phyloP scores from a whole-genome alignment of 2,888 invertebrate species.

The Artemia sinica region DNA sequence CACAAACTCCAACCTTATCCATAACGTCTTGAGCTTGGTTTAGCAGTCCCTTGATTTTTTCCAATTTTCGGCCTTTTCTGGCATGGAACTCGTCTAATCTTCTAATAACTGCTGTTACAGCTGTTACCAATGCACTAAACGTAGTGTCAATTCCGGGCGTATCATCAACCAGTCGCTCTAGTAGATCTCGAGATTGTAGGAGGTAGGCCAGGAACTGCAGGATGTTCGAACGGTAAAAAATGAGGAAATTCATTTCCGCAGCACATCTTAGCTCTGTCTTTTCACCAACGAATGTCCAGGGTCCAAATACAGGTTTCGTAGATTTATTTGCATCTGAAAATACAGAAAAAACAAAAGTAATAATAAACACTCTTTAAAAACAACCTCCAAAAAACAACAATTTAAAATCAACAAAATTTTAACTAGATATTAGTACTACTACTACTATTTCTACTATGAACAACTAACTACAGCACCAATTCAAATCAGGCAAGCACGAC shows the following conservation, averaged over 20 bases:
- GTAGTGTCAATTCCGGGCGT: neutral
- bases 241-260: neutral
- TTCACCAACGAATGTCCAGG: neutral
- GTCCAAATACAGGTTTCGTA: neutral
- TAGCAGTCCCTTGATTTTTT: neutral
- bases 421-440: too few relatives aligned
- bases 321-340: neutral
- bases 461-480: too few relatives aligned
- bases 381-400: too few relatives aligned
- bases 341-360: too few relatives aligned
- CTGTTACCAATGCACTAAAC: neutral
- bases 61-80: neutral
- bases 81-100: neutral
- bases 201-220: slow-evolving; percentile 3
- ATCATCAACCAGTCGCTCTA: neutral
- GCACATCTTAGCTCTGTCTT: neutral
- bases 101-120: neutral
- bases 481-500: too few relatives aligned
- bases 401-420: too few relatives aligned
- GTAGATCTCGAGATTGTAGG: neutral
- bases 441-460: too few relatives aligned
- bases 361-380: too few relatives aligned
- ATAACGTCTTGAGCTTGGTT: neutral
- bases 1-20: slow-evolving; percentile 23
- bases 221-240: neutral